Conservation (phyloP, 2,113 vertebrate genomes). For the Tragelaphus imberbis region DNA sequence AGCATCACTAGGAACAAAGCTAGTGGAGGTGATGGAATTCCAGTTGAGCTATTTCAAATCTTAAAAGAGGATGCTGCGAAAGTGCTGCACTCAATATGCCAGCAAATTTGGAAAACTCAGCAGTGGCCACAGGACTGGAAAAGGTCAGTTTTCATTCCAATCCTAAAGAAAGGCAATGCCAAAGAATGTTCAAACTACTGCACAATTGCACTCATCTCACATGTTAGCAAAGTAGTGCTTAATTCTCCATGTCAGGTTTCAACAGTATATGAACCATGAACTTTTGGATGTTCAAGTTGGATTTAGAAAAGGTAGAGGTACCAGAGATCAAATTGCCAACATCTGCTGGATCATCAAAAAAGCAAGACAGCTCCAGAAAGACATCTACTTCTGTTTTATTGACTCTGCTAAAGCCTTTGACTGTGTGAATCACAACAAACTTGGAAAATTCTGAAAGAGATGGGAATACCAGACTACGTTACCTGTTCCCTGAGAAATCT, state of each 20-base stretch:
- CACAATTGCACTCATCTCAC: not conserved
- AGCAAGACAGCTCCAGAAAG: not conserved
- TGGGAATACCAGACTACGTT: not conserved
- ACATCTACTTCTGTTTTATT: not conserved
- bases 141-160: not conserved
- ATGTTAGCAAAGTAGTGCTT: not conserved
- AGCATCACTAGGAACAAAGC: not conserved
- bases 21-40: not conserved
- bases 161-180: not conserved
- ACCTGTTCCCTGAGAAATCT: not conserved
- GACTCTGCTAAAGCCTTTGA: not conserved
- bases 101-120: not conserved
- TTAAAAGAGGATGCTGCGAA: not conserved
- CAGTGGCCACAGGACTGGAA: not conserved
- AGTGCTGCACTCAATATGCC: not conserved
- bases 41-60: not conserved
- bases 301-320: not conserved
- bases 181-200: not conserved
- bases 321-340: not conserved
- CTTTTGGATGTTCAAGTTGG: not conserved
- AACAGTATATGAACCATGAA: not conserved
- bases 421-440: not conserved
- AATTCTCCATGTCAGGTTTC: not conserved
- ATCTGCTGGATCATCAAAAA: not conserved
- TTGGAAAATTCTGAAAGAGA: not conserved